These are phyloP conservation scores for Lasiommata megera DNA, from an alignment of 2,888 invertebrate species.

Conservation along the genomic window DNA sequence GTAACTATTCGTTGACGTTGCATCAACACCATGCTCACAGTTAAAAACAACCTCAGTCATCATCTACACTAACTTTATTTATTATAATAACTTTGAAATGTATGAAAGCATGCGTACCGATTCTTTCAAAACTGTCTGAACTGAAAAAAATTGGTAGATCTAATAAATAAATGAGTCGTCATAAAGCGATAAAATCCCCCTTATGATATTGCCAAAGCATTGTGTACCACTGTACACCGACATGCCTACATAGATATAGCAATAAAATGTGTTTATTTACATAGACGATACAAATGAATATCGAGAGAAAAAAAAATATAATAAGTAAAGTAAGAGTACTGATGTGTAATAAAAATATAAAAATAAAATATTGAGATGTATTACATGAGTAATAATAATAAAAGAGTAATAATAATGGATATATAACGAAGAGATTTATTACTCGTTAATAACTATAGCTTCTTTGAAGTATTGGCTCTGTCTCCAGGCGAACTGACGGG, in stretches of 20 bases:
- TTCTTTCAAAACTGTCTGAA: conserved; percentile 61
- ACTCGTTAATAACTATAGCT: conserved; percentile 94
- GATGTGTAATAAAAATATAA: conserved; percentile 61
- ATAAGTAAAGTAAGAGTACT: conserved; percentile 46
- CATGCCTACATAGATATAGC: conserved; percentile 67
- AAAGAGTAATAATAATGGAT: conserved; percentile 69
- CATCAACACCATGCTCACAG: conserved; percentile 1
- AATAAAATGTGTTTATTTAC: conserved; percentile 49
- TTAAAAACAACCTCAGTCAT: conserved; percentile 10
- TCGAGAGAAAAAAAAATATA: conserved; percentile 45
- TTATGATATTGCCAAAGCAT: conserved; percentile 53
- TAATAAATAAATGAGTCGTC: conserved; percentile 44
- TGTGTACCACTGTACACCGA: conserved; percentile 55
- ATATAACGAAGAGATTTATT: conserved; percentile 83
- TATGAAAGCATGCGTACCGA: conserved; percentile 69
- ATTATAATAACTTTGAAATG: conserved; percentile 17
- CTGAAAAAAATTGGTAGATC: conserved; percentile 61
- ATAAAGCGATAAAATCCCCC: conserved; percentile 39
- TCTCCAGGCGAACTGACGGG: conserved; percentile 93
- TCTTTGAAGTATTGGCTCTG: conserved; percentile 98
- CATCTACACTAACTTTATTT: conserved; percentile 18
- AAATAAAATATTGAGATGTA: conserved; percentile 63
- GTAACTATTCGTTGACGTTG: conserved; percentile 15
- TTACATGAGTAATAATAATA: conserved; percentile 71
- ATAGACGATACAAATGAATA: conserved; percentile 45